Evolutionary conservation across 2,888 invertebrate species (phyloP), one percentile per base, ranked within the genome.

Genomic region (Hirudinaria manillensis): DNA sequence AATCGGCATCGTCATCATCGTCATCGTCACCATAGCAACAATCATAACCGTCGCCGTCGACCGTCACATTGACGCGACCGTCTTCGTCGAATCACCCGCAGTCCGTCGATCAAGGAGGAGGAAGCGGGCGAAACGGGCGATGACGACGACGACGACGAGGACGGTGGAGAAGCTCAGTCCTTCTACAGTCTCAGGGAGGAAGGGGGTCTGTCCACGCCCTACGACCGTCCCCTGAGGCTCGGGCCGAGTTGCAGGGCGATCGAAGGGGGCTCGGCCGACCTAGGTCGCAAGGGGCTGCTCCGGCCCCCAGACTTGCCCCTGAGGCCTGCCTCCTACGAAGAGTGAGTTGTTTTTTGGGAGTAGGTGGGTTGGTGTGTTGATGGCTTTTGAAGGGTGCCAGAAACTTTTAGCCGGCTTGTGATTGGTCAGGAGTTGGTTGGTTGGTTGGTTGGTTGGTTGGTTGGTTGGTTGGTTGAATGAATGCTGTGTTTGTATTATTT

Each of bases 281-380:
- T 61, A 16, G 61, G n/a, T 7, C 45, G 45, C 3, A 61, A n/a
- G 29, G 61, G 61, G 13, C 27, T 24, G 3, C 32, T 72, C 19
- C 72, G 27, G 24, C 55, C 53, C 3, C 72, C 72, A 10, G 38
- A 72, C 24, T 51, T 21, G 7, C 16, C 27, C 6, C 16, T n/a
- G 21, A 72, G 34, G 32, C 72, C 72, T 4, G 51, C n/a, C 6
- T 72, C 72, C 27, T 72, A 72, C n/a, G 55, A 55, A 51, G 53
- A 72, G 72, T 55, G 45, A 29, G 53, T 72, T 21, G n/a, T n/a
- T n/a, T n/a, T n/a, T n/a, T n/a, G n/a, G n/a, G n/a, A n/a, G n/a
- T n/a, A n/a, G n/a, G n/a, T n/a, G n/a, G n/a, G n/a, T n/a, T 36
- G 4, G 36, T 45, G 45, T 10, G 45, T 16, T 45, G n/a, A n/a